Base-by-base conservation (phyloP, 64 coral and sea anemone genomes). In the Porites lutea region DNA sequence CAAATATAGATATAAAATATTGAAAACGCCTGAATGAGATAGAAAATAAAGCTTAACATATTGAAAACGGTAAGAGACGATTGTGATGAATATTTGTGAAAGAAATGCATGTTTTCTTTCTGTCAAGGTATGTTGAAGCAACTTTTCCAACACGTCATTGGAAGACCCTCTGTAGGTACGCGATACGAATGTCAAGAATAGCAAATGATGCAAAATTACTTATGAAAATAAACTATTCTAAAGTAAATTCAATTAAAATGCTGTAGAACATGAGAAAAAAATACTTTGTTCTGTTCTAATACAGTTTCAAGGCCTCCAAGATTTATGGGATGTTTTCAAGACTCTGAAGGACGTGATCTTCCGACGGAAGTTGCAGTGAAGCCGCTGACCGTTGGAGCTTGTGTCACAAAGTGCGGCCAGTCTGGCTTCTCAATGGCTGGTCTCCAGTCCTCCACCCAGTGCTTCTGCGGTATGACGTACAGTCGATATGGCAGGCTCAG, bases 401-500 rank as follows among this genome's bases (percentile, higher is more conserved):
- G 93, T 51, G 74, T 91, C 19, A 54, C 79, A 13, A 95, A 95
- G 57, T 95, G 93, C 54, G 60, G 89, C 3, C 69, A 52, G 49
- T 16, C 57, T 14, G 59, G 93, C 12, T 95, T 90, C 65, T 90
- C 93, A 0, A 83, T 90, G 23, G 93, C 93, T 66, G 93, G 93
- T 53, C 48, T 91, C 62, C 93, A 95, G 59, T 83, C 78, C 65
- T 95, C 93, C 6, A 70, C 72, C 15, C 72, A 72, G 12, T 95
- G 93, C 65, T 91, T 86, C 48, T 95, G 93, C 73, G 93, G 93
- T 15, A 85, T 76, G 46, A 84, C 88, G 8, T 95, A 95, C 82
- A 90, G 93, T 68, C 87, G 78, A 68, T 95, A 95, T 70, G 93
- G 93, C 13, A 89, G 89, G 13, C 60, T 95, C 21, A 85, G 57